These are phyloP conservation scores for Mirza zaza DNA, from an alignment of 2,113 vertebrate species.

Conservation along the genomic window DNA sequence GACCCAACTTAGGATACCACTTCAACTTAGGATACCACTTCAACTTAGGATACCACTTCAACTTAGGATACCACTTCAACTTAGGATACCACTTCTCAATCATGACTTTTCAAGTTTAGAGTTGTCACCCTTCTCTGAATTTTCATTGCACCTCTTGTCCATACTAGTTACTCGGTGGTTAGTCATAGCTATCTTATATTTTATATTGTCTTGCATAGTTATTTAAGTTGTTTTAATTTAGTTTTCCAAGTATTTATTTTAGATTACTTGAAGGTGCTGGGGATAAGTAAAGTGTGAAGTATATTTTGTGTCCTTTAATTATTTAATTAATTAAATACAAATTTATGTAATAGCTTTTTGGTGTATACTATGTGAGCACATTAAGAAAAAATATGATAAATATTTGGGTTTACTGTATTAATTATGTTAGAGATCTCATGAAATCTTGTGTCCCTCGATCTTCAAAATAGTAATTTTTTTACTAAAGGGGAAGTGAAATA, in stretches of 20 bases:
- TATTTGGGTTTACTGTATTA: constrained; percentile 22
- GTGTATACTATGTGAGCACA: not conserved
- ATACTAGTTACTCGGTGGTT: not conserved
- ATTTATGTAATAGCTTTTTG: not conserved
- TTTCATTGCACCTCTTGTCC: not conserved
- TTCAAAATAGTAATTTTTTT: constrained; percentile 28
- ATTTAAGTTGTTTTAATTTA: not conserved
- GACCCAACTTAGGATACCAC: not conserved
- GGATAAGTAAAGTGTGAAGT: not conserved
- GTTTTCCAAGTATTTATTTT: constrained; percentile 19
- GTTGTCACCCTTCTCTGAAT: not conserved
- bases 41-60: too few relatives aligned
- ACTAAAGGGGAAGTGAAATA: not conserved
- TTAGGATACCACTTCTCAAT: not conserved
- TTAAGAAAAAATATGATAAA: not conserved
- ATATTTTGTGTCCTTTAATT: not conserved
- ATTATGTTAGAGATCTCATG: not conserved
- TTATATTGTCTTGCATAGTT: not conserved
- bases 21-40: too few relatives aligned
- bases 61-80: too few relatives aligned
- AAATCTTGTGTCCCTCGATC: not conserved
- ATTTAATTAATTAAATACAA: not conserved
- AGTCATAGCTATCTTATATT: not conserved
- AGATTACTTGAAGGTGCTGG: not conserved
- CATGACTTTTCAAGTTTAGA: not conserved